phyloP scores from a whole-genome alignment of 2,113 vertebrate species.

The Strix uralensis region DNA sequence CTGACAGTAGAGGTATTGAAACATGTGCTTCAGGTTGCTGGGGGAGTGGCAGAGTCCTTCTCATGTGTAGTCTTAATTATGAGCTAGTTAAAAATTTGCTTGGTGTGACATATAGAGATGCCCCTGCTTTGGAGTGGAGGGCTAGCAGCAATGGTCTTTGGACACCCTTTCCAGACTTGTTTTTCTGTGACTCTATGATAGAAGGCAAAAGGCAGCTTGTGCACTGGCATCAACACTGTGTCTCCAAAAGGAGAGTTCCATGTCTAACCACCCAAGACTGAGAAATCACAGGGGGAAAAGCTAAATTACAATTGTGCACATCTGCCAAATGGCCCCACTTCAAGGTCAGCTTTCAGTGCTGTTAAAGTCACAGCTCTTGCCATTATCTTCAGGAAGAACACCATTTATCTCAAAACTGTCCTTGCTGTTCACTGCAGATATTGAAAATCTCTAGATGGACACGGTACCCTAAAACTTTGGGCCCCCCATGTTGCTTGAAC shows the following conservation, averaged over 20 bases:
- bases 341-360: slow-evolving; percentile 6
- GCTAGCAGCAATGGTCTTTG: neutral
- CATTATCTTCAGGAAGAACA: neutral
- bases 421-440: neutral
- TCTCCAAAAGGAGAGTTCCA: neutral
- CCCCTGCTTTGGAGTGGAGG: neutral
- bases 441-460: neutral
- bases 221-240: neutral
- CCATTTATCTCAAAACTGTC: neutral
- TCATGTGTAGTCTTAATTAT: neutral
- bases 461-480: neutral
- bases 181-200: neutral
- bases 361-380: neutral
- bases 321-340: slow-evolving; percentile 23
- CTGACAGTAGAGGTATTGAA: neutral
- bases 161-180: neutral
- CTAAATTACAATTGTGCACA: neutral
- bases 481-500: neutral
- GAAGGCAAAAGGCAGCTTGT: neutral
- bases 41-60: neutral
- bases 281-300: slow-evolving; percentile 16
- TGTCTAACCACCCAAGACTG: neutral
- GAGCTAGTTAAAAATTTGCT: neutral
- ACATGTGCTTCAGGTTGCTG: neutral
- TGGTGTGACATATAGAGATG: neutral